Evolutionary conservation across 1,140 invertebrate species (phyloP).

Genomic region (Heterodera schachtii): DNA sequence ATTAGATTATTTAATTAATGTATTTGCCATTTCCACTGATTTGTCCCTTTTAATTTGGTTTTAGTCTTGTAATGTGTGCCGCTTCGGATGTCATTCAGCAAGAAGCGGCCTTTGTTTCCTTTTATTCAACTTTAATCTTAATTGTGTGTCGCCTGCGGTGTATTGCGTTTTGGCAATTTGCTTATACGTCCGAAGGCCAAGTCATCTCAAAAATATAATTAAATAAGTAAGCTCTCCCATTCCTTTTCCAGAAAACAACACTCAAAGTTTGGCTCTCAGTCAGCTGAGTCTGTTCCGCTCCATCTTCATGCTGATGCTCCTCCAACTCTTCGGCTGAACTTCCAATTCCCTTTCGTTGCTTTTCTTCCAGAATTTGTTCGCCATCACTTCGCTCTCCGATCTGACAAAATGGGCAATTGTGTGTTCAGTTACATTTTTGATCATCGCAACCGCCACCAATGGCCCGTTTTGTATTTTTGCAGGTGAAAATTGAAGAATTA

Average conservation of each 20-base stretch:
- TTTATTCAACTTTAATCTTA: background rate
- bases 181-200: background rate
- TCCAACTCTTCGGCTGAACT: background rate
- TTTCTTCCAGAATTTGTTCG: background rate
- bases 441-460: background rate
- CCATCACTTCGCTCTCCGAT: background rate
- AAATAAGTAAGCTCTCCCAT: too few species aligned
- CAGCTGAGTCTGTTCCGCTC: too few species aligned
- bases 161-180: background rate
- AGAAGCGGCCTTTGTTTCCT: background rate
- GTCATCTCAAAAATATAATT: background rate
- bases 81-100: background rate
- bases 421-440: background rate
- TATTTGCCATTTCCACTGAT: too few species aligned
- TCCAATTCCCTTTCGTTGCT: background rate
- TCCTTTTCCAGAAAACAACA: too few species aligned
- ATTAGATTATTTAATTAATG: too few species aligned
- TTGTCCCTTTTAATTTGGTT: too few species aligned
- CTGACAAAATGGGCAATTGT: background rate
- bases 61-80: background rate
- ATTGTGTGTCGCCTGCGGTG: background rate
- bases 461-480: constrained; percentile 3
- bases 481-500: too few species aligned
- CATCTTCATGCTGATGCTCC: constrained; percentile 5
- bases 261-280: too few species aligned